Conservation (phyloP, 2,888 invertebrate species). For the Nomada fucata region DNA sequence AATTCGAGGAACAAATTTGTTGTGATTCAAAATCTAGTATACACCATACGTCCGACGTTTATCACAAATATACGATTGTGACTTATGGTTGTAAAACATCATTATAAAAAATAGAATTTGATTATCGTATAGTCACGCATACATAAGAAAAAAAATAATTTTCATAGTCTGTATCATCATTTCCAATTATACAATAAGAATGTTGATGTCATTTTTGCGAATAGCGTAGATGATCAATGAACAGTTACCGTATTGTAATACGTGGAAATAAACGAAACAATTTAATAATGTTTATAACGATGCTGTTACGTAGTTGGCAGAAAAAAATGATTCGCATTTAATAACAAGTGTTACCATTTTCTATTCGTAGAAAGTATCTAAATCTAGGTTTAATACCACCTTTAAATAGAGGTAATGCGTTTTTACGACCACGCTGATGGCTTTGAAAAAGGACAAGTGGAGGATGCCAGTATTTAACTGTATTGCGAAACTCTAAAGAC, state of each 20-base stretch:
- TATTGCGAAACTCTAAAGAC: conserved; percentile 8
- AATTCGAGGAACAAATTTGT: too few species aligned
- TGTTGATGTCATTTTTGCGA: not conserved
- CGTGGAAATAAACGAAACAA: too few species aligned
- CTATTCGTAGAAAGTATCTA: not conserved
- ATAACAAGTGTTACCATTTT: not conserved
- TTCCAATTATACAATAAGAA: not conserved
- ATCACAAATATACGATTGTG: too few species aligned
- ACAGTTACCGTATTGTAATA: too few species aligned
- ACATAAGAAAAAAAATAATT: too few species aligned
- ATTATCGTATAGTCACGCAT: too few species aligned
- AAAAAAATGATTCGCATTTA: not conserved
- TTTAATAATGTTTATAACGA: not conserved
- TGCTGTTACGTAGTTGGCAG: not conserved
- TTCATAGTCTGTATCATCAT: not conserved
- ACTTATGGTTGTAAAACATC: too few species aligned
- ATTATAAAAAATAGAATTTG: too few species aligned
- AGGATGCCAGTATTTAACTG: conserved; percentile 28
- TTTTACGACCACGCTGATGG: not conserved
- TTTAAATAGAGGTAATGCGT: not conserved
- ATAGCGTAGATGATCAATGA: too few species aligned
- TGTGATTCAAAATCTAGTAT: too few species aligned
- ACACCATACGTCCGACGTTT: too few species aligned
- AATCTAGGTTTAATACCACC: not conserved
- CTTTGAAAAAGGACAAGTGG: conserved; percentile 2